A percentile compares a stretch with the other conserved stretches of the same genome.
Evolutionary conservation across 2,113 vertebrate species (phyloP).

Genomic region (Etheostoma spectabile): DNA sequence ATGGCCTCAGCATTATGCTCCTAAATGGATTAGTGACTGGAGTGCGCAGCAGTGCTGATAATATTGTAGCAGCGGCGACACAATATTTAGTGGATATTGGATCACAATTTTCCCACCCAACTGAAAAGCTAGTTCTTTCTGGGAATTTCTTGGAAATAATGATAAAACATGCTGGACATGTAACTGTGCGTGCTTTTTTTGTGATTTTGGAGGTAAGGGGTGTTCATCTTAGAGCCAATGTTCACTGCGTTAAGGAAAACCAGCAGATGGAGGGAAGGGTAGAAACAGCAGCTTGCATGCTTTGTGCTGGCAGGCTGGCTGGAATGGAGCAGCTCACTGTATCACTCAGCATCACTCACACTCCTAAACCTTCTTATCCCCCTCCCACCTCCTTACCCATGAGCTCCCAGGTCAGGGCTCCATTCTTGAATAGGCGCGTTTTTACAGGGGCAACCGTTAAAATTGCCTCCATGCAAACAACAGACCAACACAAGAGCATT

Average conservation of each 20-base stretch:
- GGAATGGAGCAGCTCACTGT: slow-evolving; percentile 81
- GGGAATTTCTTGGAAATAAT: not conserved
- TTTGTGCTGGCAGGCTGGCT: slow-evolving; percentile 82
- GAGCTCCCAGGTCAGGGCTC: slow-evolving; percentile 75
- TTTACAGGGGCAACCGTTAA: slow-evolving; percentile 10
- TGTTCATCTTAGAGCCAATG: slow-evolving; percentile 27
- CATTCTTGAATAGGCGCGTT: not conserved
- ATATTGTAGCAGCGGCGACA: slow-evolving; percentile 58
- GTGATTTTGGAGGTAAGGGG: slow-evolving; percentile 4
- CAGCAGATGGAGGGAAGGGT: slow-evolving; percentile 7
- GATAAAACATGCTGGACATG: slow-evolving; percentile 10
- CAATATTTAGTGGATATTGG: slow-evolving; percentile 48
- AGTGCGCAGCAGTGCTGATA: slow-evolving; percentile 66
- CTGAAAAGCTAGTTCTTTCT: slow-evolving; percentile 17
- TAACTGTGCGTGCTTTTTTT: not conserved
- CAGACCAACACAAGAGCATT: not conserved
- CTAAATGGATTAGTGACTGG: slow-evolving; percentile 78
- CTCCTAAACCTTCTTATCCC: slow-evolving; percentile 55
- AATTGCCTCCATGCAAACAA: slow-evolving; percentile 23
- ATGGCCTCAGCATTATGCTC: slow-evolving; percentile 69
- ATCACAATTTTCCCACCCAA: slow-evolving; percentile 26
- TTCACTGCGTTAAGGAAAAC: slow-evolving; percentile 23
- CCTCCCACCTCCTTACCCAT: slow-evolving; percentile 32
- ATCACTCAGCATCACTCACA: slow-evolving; percentile 81
- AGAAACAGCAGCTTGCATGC: slow-evolving; percentile 80